phyloP scores from a whole-genome alignment of 2,888 invertebrate genomes.

The Priocnemis perturbator region DNA sequence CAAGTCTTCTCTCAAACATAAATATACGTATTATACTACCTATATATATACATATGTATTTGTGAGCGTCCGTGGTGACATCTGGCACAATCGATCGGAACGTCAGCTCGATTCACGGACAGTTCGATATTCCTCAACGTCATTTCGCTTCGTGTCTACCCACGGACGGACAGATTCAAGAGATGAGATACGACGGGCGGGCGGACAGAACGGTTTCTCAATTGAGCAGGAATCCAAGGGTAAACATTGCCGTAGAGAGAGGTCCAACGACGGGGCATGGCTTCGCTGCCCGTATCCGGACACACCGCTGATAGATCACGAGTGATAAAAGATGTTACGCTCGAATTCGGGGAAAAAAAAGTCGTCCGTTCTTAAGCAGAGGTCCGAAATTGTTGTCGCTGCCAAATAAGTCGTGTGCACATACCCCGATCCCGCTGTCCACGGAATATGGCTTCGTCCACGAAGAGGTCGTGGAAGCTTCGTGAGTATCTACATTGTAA shows the following conservation, averaged over 20 bases:
- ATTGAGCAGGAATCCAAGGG: conserved; percentile 40
- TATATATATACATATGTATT: no score
- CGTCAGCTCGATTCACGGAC: conserved; percentile 38
- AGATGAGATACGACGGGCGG: conserved; percentile 62
- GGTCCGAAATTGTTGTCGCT: conserved; percentile 66
- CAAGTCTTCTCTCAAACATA: no score
- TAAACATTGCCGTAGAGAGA: conserved; percentile 29
- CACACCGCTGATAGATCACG: conserved; percentile 25
- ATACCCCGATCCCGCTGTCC: conserved; percentile 59
- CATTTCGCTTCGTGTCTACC: conserved; percentile 46
- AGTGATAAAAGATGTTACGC: conserved; percentile 59
- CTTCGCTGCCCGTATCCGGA: neutral
- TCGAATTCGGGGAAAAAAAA: conserved; percentile 62
- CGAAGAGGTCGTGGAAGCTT: conserved; percentile 88
- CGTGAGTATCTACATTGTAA: conserved; percentile 80
- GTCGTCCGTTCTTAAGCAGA: conserved; percentile 59
- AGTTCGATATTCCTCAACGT: conserved; percentile 56
- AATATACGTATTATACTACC: no score
- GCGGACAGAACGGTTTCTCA: conserved; percentile 53
- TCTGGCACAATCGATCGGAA: conserved; percentile 38
- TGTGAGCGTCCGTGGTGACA: conserved; percentile 20
- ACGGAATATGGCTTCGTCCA: conserved; percentile 74
- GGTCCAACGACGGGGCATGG: neutral
- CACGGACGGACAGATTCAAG: conserved; percentile 54
- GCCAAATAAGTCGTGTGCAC: conserved; percentile 70